Evolutionary conservation across 2,797 vertebrate genomes (phyloP), one percentile per base, ranked within the genome.

Genomic region (Petrocephalus sullivani): DNA sequence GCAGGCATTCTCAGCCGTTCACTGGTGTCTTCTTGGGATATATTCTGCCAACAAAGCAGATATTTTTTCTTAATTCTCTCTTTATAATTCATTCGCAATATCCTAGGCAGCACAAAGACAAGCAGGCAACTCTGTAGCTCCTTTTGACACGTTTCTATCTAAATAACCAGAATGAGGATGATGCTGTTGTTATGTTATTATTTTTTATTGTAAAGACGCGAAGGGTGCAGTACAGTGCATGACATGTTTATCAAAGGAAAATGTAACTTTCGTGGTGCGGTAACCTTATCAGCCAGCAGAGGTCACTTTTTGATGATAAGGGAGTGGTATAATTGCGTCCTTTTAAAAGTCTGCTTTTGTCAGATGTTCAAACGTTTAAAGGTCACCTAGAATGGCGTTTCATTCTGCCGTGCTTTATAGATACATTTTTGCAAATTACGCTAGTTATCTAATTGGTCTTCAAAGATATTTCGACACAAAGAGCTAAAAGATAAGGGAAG

Each of bases 211-310:
- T 19, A 14, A 51, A 53, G 21, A 75, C 7, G 6, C 7, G 3
- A 28, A 46, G 6, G 19, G 60, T 49, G 19, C 28, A 82, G 28
- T 37, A 56, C 33, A 37, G 14, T 14, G 16, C 21, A 71, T 71
- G 60, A 51, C 28, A 51, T 23, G 19, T 2, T 46, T 28, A 53
- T 46, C 10, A 51, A 83, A 83, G 46, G 49, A 83, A 53, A 21
- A 53, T 21, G 14, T 46, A 41, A 49, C 37, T 23, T 83, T 23
- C 53, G 19, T 28, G 21, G 37, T 53, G 56, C 37, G 12, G 53
- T 88, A 58, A 54, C 23, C 28, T 85, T 4, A 54, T 16, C 67
- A 9, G 61, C 88, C 88, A 46, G 60, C 60, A 88, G 88, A 86
- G 88, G 58, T 53, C 88, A 58, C 49, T 60, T 85, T 85, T 54